Evolutionary conservation across 2,113 vertebrate species (phyloP), one percentile per base, ranked within the genome.

Genomic region (Elachura formosa): DNA sequence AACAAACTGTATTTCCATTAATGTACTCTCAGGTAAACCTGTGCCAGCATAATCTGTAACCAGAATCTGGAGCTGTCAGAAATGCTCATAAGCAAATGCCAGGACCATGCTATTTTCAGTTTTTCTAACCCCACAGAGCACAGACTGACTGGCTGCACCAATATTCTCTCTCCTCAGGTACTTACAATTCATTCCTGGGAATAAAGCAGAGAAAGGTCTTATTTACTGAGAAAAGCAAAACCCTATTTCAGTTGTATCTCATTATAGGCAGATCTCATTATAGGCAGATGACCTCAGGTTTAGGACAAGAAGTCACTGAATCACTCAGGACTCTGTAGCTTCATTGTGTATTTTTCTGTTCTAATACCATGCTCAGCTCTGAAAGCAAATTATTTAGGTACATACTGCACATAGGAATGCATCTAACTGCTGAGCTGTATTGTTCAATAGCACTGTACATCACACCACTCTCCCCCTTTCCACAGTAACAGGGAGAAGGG

Each of bases 381-480:
- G 38, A 93, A 96, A 94, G 34, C 23, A 89, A 90, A 91, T 92
- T 89, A 93, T 90, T 95, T 90, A 14, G 36, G 59, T 74, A 80
- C n/a, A 21, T 69, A 20, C 58, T 29, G 46, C n/a, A 58, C 34
- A n/a, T 7, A 91, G 63, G 63, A 87, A 67, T 28, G 67, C 46
- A 34, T 58, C 55, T 55, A 49, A 71, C 90, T 48, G 31, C 41
- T 62, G 45, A 84, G 24, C 25, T 3, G 3, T 52, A 81, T 78
- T 84, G 78, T 78, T 86, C 64, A 81, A 22, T 5, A 74, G 61
- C n/a, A 14, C 19, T 31, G 51, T 33, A 56, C 36, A 36, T 54
- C 41, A 72, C 33, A 38, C 9, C 62, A 33, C n/a, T 54, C 45
- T 31, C 52, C 43, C 22, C 26, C 36, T 87, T 55, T 64, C 45